Evolutionary conservation across 2,113 vertebrate species (phyloP).

Genomic region (Rostratula benghalensis): DNA sequence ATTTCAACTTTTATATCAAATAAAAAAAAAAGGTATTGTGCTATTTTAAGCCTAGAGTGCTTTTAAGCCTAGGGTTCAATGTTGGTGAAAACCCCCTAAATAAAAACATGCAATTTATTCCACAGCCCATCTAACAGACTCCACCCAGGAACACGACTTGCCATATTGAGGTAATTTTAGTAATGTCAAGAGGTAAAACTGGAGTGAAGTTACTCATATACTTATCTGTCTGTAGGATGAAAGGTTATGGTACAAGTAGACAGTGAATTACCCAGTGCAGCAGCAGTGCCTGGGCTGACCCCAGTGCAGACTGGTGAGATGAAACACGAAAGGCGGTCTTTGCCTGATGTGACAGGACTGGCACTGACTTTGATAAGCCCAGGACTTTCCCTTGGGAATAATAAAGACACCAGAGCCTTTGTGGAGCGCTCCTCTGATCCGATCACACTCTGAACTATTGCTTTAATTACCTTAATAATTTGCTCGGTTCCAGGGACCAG

Average conservation of each 20-base stretch:
- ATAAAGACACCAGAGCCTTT: background rate
- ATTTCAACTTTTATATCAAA: background rate
- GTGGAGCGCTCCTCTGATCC: background rate
- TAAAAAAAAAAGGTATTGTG: background rate
- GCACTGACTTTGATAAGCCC: background rate
- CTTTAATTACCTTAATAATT: background rate
- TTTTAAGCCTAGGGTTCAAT: background rate
- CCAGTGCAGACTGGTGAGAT: background rate
- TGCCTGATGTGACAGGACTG: background rate
- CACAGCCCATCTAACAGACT: background rate
- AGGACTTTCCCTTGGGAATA: background rate
- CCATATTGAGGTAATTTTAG: background rate
- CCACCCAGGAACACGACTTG: background rate
- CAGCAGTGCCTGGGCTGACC: background rate
- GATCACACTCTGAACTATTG: background rate
- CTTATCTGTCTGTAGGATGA: background rate
- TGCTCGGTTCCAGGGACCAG: background rate
- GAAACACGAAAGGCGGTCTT: background rate
- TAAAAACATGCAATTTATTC: background rate
- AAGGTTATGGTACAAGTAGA: background rate
- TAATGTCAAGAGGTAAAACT: background rate
- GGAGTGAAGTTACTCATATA: background rate
- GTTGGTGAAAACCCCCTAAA: background rate
- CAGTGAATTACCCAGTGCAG: background rate
- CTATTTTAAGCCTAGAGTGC: background rate